phyloP scores from a whole-genome alignment of 1,140 invertebrate genomes.

The Sinella curviseta region DNA sequence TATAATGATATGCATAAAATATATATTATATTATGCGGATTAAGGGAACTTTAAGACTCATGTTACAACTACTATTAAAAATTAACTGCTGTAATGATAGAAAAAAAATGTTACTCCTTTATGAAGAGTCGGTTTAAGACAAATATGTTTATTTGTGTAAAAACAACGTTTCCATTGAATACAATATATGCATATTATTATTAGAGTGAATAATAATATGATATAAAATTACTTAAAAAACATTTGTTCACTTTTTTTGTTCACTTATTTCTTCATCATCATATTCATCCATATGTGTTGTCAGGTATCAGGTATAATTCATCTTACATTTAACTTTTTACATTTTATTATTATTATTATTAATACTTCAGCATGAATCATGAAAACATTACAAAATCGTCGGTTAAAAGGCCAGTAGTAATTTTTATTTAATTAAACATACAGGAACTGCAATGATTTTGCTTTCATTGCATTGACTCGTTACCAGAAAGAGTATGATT shows the following conservation, averaged over 20 bases:
- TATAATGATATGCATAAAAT: not conserved
- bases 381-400: no score
- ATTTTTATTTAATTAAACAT: no score
- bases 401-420: no score
- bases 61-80: slow-evolving; percentile 6
- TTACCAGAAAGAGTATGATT: no score
- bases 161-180: slow-evolving; percentile 24
- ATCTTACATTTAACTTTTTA: no score
- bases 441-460: no score
- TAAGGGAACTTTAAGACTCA: slow-evolving; percentile 27
- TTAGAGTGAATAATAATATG: slow-evolving; percentile 22
- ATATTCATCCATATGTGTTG: no score
- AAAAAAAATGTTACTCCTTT: slow-evolving; percentile 15
- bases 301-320: no score
- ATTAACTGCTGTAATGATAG: not conserved
- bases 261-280: no score
- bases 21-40: not conserved
- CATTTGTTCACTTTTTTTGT: not conserved
- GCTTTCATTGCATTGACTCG: no score
- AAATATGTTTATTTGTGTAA: slow-evolving; percentile 28
- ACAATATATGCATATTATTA: slow-evolving; percentile 20
- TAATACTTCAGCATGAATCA: no score
- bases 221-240: not conserved
- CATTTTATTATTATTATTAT: no score
- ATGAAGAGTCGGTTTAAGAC: slow-evolving; percentile 13